phyloP scores from a whole-genome alignment of 2,888 invertebrate species.

The Drosophila helvetica region DNA sequence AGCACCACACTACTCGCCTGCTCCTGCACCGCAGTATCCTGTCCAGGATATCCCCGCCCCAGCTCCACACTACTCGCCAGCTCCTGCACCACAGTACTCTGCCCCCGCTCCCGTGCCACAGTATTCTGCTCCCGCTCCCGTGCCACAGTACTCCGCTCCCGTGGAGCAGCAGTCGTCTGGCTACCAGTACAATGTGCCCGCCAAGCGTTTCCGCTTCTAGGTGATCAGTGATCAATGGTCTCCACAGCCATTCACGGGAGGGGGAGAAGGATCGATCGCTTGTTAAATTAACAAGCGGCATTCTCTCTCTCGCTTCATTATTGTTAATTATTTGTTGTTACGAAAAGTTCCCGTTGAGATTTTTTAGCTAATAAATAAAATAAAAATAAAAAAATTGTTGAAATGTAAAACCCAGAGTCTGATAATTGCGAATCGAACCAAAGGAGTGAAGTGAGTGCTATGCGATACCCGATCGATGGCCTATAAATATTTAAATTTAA shows the following conservation, averaged over 20 bases:
- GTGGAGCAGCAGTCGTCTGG: slow-evolving; percentile 42
- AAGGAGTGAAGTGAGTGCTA: background rate
- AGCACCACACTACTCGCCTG: slow-evolving; percentile 51
- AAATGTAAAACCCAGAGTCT: slow-evolving; percentile 27
- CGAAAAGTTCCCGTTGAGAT: slow-evolving; percentile 73
- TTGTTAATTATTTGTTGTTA: slow-evolving; percentile 76
- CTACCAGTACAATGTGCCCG: slow-evolving; percentile 71
- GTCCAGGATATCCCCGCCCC: slow-evolving; percentile 14
- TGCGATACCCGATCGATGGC: slow-evolving; percentile 5
- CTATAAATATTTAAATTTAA: slow-evolving; percentile 24
- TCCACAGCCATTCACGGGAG: slow-evolving; percentile 32
- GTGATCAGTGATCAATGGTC: slow-evolving; percentile 9
- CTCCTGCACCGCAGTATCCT: slow-evolving; percentile 43
- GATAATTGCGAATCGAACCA: slow-evolving; percentile 19
- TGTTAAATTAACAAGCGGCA: slow-evolving; percentile 72
- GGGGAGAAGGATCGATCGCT: slow-evolving; percentile 16
- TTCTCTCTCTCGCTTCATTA: slow-evolving; percentile 38
- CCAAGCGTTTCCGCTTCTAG: slow-evolving; percentile 75
- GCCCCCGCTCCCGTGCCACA: slow-evolving; percentile 35
- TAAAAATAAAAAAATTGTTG: slow-evolving; percentile 29
- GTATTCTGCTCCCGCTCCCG: slow-evolving; percentile 37
- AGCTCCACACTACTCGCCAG: slow-evolving; percentile 17
- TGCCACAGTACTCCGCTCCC: slow-evolving; percentile 25
- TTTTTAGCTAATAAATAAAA: slow-evolving; percentile 67
- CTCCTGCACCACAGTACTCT: slow-evolving; percentile 40